Evolutionary conservation across 2,888 invertebrate species (phyloP), one percentile per base, ranked within the genome.

Genomic region (Morpho achilles): DNA sequence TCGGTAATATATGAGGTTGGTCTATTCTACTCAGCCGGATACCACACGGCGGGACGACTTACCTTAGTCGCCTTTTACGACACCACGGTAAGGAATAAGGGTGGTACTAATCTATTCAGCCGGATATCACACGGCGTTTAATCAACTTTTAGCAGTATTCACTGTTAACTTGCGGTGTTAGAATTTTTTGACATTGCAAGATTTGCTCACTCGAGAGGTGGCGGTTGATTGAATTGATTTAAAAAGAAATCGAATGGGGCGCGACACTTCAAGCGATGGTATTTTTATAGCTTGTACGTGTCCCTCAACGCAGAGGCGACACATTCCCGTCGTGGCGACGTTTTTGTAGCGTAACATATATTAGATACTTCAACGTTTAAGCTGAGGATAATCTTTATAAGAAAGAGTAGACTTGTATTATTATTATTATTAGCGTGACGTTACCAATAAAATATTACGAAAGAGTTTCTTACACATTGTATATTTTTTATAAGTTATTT

Each of bases 321-420:
- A 88, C 89, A 89, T 89, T 87, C 89, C 76, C 78, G 76, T 70
- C 86, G 82, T 76, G 77, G 77, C 82, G 78, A 80, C 80, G 86
- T 89, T 89, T 89, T 89, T 89, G 87, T 82, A 77, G 77, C 78
- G 79, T 84, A 84, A 84, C 84, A 86, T 87, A 84, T 87, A 87
- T 87, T 88, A 85, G 87, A 84, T 80, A 81, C 78, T 80, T 81
- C 77, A 76, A 78, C 83, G 79, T 78, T 79, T 75, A 74, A 80
- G 80, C 10, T 32, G 32, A 9, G 16, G 16, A 46, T 7, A 22
- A 47, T 22, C 47, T 47, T 47, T 7, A 7, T 16, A 22, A 22
- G 7, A 22, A 32, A 32, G 32, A 32, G 46, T 16, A n/a, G 8
- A 45, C 9, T n/a, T 7, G 16, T 22, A 47, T 22, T 47, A 8